phyloP scores from a whole-genome alignment of 2,113 vertebrate species.

The Micronycteris hirsuta region DNA sequence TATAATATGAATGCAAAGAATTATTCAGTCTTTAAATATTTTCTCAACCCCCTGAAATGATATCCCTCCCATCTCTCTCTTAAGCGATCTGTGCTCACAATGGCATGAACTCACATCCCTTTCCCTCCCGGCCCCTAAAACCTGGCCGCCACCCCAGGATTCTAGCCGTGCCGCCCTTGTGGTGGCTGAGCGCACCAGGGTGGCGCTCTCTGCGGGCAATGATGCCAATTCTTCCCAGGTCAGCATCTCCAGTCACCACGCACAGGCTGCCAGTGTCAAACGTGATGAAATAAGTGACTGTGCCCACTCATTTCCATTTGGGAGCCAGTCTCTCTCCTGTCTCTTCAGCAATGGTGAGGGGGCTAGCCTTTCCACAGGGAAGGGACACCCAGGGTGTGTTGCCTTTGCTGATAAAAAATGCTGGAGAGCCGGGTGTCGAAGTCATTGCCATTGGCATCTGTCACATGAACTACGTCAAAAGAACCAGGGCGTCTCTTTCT shows the following conservation, averaged over 20 bases:
- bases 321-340: no score
- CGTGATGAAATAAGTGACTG: neutral
- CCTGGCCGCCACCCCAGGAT: neutral
- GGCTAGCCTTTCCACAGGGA: no score
- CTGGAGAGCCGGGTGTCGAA: no score
- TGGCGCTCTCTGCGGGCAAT: neutral
- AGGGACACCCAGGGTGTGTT: no score
- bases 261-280: neutral
- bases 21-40: neutral
- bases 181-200: neutral
- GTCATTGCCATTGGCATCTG: no score
- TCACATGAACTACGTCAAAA: no score
- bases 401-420: no score
- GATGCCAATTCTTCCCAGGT: neutral
- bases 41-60: neutral
- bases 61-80: neutral
- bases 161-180: accelerated
- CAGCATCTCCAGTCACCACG: neutral
- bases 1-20: neutral
- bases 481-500: no score
- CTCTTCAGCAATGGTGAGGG: no score
- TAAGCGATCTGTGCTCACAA: neutral
- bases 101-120: neutral
- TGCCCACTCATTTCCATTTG: no score
- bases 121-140: neutral